Conservation (phyloP, 2,113 vertebrate genomes). For the Cryptotis parvus region DNA sequence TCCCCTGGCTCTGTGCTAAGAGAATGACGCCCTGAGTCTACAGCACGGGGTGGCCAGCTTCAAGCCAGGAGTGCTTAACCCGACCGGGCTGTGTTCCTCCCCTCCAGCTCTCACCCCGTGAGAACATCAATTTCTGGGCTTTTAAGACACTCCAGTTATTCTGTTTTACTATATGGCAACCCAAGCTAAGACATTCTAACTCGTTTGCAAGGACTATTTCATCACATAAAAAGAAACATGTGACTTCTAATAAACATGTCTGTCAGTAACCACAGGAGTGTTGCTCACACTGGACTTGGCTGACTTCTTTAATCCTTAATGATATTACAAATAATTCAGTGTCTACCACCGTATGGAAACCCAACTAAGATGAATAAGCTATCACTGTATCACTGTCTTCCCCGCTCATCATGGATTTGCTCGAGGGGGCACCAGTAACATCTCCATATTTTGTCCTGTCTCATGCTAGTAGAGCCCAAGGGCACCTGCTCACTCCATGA, state of each 20-base stretch:
- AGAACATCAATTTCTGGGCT: background rate
- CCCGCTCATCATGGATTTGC: no score
- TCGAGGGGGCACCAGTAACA: no score
- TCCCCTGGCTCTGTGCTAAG: background rate
- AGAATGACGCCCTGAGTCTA: background rate
- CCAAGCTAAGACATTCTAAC: background rate
- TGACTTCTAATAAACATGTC: background rate
- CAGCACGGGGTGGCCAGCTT: background rate
- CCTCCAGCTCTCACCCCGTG: background rate
- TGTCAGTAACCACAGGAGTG: background rate
- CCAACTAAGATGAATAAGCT: background rate
- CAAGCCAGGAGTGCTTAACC: background rate
- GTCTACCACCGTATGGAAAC: background rate
- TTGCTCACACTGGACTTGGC: background rate
- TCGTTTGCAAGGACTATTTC: no score
- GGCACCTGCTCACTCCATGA: no score
- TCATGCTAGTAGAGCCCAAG: no score
- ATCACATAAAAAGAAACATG: background rate
- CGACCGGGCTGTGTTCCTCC: background rate
- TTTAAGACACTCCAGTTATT: background rate
- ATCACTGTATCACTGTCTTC: background rate
- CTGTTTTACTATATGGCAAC: background rate
- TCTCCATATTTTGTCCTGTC: no score
- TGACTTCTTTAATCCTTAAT: background rate
- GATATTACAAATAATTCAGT: slow-evolving; percentile 5